Evolutionary conservation across 2,113 vertebrate species (phyloP).

Genomic region (Potamarius usumacintae): DNA sequence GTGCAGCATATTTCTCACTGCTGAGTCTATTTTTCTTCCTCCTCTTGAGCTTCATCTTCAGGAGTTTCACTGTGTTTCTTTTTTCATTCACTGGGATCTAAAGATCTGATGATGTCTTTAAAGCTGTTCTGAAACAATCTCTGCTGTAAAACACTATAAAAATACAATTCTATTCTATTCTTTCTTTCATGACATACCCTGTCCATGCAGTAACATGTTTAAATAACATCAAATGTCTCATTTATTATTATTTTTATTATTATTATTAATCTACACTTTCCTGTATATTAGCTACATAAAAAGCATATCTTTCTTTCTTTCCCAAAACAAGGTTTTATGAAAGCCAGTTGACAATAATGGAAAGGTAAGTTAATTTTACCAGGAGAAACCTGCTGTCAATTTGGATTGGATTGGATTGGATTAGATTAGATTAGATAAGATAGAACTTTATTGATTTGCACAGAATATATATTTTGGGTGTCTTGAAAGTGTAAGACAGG

Average conservation of each 20-base stretch:
- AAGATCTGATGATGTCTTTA: neutral
- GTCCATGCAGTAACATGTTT: neutral
- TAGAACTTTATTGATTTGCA: no score
- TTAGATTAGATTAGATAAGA: no score
- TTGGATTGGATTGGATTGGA: no score
- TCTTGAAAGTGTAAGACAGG: no score
- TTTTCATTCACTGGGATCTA: neutral
- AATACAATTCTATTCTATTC: neutral
- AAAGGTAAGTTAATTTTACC: no score
- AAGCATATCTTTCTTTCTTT: no score
- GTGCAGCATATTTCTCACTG: neutral
- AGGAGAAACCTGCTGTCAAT: no score
- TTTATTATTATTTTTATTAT: no score
- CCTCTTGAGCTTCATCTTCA: neutral
- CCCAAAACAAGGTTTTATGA: no score
- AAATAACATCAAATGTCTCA: neutral
- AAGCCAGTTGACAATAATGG: no score
- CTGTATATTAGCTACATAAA: neutral
- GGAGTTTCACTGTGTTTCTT: neutral
- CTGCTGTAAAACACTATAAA: neutral
- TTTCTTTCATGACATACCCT: neutral
- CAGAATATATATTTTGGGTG: no score
- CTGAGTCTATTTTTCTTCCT: neutral
- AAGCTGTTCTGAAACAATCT: neutral
- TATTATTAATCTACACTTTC: neutral